phyloP scores from a whole-genome alignment of 2,888 invertebrate species.

The Coenonympha arcania region DNA sequence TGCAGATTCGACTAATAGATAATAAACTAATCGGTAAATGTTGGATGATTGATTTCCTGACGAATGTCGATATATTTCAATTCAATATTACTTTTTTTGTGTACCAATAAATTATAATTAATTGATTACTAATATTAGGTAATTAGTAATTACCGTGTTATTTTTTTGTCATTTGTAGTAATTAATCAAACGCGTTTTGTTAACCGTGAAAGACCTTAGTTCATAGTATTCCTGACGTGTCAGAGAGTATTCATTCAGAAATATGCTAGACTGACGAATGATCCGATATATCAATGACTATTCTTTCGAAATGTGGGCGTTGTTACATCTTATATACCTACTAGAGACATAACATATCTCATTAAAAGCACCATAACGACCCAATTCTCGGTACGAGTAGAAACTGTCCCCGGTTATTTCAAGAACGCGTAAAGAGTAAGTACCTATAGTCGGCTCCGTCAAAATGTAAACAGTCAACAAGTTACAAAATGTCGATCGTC shows the following conservation, averaged over 20 bases:
- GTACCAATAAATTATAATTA: neutral
- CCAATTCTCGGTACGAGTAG: conserved; percentile 22
- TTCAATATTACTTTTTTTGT: neutral
- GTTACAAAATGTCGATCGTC: conserved; percentile 40
- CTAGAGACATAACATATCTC: neutral
- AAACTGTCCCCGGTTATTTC: conserved; percentile 36
- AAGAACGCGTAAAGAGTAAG: conserved; percentile 36
- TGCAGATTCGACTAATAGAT: neutral
- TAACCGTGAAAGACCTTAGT: too few relatives aligned
- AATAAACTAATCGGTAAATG: neutral
- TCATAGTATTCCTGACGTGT: too few relatives aligned
- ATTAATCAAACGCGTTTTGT: too few relatives aligned
- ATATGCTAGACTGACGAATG: too few relatives aligned
- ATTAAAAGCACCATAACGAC: conserved; percentile 6
- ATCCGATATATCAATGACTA: too few relatives aligned
- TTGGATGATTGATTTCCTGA: neutral
- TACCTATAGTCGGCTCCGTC: conserved; percentile 15
- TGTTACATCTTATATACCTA: neutral
- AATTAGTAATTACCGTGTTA: too few relatives aligned
- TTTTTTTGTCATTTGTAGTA: too few relatives aligned
- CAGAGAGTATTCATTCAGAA: too few relatives aligned
- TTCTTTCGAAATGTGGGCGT: too few relatives aligned
- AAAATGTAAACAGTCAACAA: conserved; percentile 43
- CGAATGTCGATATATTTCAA: neutral
- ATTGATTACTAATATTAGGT: neutral